Evolutionary conservation across 2,888 invertebrate genomes (phyloP).

Genomic region (Drosophila cognata): DNA sequence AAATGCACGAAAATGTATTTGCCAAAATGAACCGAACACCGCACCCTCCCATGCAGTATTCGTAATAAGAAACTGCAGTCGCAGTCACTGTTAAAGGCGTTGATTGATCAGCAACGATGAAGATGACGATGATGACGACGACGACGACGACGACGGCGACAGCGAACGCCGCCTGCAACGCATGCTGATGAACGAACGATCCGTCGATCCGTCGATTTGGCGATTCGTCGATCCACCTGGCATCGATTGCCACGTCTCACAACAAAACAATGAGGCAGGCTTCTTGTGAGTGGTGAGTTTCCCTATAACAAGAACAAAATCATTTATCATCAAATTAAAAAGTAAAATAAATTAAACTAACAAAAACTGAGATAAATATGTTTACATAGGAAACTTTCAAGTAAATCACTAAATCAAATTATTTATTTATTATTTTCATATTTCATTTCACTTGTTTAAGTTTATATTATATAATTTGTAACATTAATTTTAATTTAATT

Average conservation of each 20-base stretch:
- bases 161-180: slow-evolving; percentile 55
- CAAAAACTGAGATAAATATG: too few relatives aligned
- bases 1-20: slow-evolving; percentile 77
- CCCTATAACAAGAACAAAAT: slow-evolving; percentile 2
- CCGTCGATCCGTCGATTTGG: slow-evolving; percentile 25
- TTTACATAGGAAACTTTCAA: not conserved
- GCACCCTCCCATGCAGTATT: slow-evolving; percentile 33
- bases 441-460: not conserved
- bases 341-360: not conserved
- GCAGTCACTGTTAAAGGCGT: slow-evolving; percentile 74
- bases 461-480: not conserved
- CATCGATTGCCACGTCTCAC: slow-evolving; percentile 62
- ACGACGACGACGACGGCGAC: slow-evolving; percentile 33
- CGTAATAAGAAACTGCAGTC: slow-evolving; percentile 70
- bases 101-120: slow-evolving; percentile 78
- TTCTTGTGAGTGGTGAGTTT: not conserved
- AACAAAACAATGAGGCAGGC: slow-evolving; percentile 11
- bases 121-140: slow-evolving; percentile 22
- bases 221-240: slow-evolving; percentile 30
- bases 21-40: slow-evolving; percentile 58
- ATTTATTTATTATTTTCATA: not conserved
- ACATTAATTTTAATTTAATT: not conserved
- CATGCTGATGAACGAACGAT: slow-evolving; percentile 76
- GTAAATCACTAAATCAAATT: not conserved
- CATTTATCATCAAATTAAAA: too few relatives aligned